Evolutionary conservation across 2,113 vertebrate species (phyloP), one percentile per base, ranked within the genome.

Genomic region (Archilochus colubris): DNA sequence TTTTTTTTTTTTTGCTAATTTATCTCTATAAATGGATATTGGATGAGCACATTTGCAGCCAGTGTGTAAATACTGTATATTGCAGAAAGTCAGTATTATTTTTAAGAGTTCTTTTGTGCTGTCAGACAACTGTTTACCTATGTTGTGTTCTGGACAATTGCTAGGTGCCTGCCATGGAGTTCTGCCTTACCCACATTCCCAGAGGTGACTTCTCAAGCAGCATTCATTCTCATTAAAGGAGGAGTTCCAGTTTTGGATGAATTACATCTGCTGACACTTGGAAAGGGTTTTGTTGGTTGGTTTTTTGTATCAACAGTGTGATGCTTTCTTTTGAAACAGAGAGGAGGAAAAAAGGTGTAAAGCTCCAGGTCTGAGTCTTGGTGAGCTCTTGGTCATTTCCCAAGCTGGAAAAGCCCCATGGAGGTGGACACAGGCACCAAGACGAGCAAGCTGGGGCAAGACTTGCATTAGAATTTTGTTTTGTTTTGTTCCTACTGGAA

Each of bases 1-100:
- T 91, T 55, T 40, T 40, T 40, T 40, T 40, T 40, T 40, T 40
- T 96, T 97, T 93, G 96, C 91, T 98, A 67, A 88, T 97, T 97
- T 97, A 97, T 97, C 97, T 96, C 75, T 96, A 95, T 95, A 96
- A 97, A 91, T 13, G 78, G 92, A 94, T 95, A 86, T 98, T 97
- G 87, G 98, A 98, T 73, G 82, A 97, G 97, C 93, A 79, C 55
- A 86, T 77, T 69, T 96, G 95, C 92, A 94, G 92, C 96, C 97
- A 90, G 97, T 90, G 82, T 98, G 98, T 98, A 98, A 97, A 98
- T 98, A 98, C 96, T 98, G 97, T 98, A 97, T 97, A 98, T 95
- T 98, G 97, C 96, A 96, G 97, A 98, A 78, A 96, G 86, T 95
- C 94, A 97, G 98, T 96, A 96, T 98, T 98, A 97, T 97, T 97